These are phyloP conservation scores for Hypocryptadius cinnamomeus DNA, from an alignment of 2,113 vertebrate genomes.

Conservation along the genomic window DNA sequence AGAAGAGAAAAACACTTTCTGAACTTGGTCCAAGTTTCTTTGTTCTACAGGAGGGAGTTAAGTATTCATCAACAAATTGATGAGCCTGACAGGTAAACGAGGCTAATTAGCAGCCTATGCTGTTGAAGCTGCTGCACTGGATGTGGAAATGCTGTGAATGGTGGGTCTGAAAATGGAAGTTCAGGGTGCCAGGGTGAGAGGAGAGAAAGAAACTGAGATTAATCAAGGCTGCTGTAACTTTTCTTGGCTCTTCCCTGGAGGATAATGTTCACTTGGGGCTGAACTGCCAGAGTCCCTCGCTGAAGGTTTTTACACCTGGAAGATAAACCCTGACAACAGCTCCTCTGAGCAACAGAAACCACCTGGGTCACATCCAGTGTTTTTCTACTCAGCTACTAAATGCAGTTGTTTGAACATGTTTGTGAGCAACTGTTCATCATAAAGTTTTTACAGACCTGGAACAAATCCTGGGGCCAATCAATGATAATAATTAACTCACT, in stretches of 20 bases:
- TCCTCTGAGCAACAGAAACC: not conserved
- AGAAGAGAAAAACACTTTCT: not conserved
- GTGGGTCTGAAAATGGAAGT: not conserved
- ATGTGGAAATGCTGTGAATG: not conserved
- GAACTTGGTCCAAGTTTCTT: not conserved
- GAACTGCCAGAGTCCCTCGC: accelerated
- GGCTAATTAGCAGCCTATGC: not conserved
- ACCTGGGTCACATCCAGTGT: not conserved
- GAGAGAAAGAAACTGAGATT: not conserved
- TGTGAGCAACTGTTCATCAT: not conserved
- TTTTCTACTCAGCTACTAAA: not conserved
- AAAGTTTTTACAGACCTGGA: not conserved
- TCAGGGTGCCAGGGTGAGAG: not conserved
- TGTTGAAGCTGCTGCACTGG: not conserved
- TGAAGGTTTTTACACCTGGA: not conserved
- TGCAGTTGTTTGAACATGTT: not conserved
- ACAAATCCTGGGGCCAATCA: not conserved
- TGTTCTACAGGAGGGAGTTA: not conserved
- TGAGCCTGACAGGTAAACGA: not conserved
- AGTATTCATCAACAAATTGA: not conserved
- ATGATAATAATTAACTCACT: not conserved
- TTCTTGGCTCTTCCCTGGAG: not conserved
- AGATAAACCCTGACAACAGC: not conserved
- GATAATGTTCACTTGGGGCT: not conserved
- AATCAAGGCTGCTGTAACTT: not conserved